Evolutionary conservation across 2,797 vertebrate genomes (phyloP), one percentile per base, ranked within the genome.

Genomic region (Glyptemys insculpta): DNA sequence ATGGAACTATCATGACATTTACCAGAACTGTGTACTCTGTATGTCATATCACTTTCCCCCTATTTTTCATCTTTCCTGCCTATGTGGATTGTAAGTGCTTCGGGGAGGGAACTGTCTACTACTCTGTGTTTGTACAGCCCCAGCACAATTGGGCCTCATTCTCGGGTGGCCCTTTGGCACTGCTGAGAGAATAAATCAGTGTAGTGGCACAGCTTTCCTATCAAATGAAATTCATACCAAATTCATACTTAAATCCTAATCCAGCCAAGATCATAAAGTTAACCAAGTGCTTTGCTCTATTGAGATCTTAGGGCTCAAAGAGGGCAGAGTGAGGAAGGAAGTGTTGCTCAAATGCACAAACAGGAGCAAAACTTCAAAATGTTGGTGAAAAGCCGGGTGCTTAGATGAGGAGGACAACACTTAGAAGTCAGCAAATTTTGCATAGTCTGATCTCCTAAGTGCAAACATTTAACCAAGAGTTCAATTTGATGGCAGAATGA

Each of bases 251-350:
- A 87, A 50, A 57, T 90, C n/a, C 12, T 79, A 80, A 12, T 41
- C 79, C 31, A 78, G 65, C 57, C 56, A 72, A 79, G n/a, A 44
- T 4, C 15, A 23, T n/a, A 50, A 53, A 44, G 12, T 53, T 47
- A 76, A 81, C 57, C 5, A n/a, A 0, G 31, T 0, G 0, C 49
- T 21, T 72, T 72, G 37, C 68, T 72, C 8, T 72, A 6, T 72
- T 59, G 37, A 85, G 41, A 52, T 18, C 37, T 8, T 11, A 56
- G 29, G 9, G 19, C 4, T 85, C 11, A 47, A 53, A 91, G 85
- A 87, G 12, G 9, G 25, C 47, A 85, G 68, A 62, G 62, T 3
- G 3, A 27, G 14, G 53, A 83, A 87, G 50, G 5, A 25, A 82
- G 65, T 10, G 21, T 6, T 74, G 15, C n/a, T 3, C 83, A 87